A percentile compares a stretch with the other conserved stretches of the same genome.
Evolutionary conservation across 2,113 vertebrate species (phyloP).

Genomic region (Hippoglossus stenolepis): DNA sequence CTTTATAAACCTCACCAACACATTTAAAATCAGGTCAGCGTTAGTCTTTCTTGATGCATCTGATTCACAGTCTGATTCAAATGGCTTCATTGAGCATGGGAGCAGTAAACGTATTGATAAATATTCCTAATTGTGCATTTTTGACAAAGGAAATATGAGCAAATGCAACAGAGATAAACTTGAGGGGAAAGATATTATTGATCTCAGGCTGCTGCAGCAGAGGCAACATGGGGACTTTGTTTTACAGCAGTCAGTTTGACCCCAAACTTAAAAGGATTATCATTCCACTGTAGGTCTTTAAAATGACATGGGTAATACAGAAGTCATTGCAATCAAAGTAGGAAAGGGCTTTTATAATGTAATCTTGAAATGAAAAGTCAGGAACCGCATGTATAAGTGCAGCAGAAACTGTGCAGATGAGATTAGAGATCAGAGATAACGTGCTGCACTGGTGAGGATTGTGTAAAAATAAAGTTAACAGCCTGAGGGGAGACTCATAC

Average conservation of each 20-base stretch:
- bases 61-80: too few species aligned
- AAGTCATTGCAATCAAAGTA: conserved; percentile 8
- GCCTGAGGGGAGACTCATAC: not conserved
- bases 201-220: not conserved
- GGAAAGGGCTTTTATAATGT: conserved; percentile 17
- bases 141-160: too few species aligned
- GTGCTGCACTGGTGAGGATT: not conserved
- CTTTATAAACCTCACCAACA: too few species aligned
- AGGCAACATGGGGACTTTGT: conserved; percentile 23
- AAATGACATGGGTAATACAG: conserved; percentile 25
- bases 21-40: too few species aligned
- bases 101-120: too few species aligned
- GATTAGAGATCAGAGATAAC: conserved; percentile 31
- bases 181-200: not conserved
- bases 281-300: conserved; percentile 31
- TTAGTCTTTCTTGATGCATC: too few species aligned
- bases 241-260: conserved; percentile 30
- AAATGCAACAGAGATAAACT: not conserved
- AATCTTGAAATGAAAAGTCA: conserved; percentile 35
- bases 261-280: conserved; percentile 56
- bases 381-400: not conserved
- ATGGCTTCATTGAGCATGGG: too few species aligned
- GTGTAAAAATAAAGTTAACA: not conserved
- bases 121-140: too few species aligned
- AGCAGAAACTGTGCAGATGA: conserved; percentile 10